These are phyloP conservation scores for Drosophila lowei DNA, from an alignment of 1,140 invertebrate genomes.

Conservation along the genomic window DNA sequence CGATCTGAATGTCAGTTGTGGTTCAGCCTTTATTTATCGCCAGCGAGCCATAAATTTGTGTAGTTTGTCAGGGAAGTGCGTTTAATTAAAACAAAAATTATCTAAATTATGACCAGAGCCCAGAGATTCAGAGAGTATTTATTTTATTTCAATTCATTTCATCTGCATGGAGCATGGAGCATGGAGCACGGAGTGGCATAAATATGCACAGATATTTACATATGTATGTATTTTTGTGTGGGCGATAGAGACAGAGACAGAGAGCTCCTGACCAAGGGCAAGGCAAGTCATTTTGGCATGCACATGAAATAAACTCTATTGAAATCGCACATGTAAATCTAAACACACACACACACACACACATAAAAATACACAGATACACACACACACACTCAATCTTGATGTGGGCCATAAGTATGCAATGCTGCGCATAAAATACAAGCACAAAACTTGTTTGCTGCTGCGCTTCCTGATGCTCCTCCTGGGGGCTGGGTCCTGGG, in stretches of 20 bases:
- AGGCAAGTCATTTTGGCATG: slow-evolving; percentile 29
- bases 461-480: slow-evolving; percentile 9
- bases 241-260: neutral
- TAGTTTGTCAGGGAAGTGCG: slow-evolving; percentile 64
- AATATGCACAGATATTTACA: slow-evolving; percentile 29
- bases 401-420: slow-evolving; percentile 63
- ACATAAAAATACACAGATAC: slow-evolving; percentile 6
- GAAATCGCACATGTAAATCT: slow-evolving; percentile 74
- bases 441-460: slow-evolving; percentile 54
- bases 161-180: slow-evolving; percentile 1
- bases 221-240: slow-evolving; percentile 17
- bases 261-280: slow-evolving; percentile 23
- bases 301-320: slow-evolving; percentile 65
- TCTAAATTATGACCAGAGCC: slow-evolving; percentile 63
- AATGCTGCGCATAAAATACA: slow-evolving; percentile 68
- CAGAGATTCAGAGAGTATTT: slow-evolving; percentile 5
- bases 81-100: slow-evolving; percentile 80
- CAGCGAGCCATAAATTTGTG: slow-evolving; percentile 61
- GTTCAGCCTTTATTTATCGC: slow-evolving; percentile 61
- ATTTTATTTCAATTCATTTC: slow-evolving; percentile 47
- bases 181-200: slow-evolving; percentile 16
- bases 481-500: too few species aligned
- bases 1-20: slow-evolving; percentile 39
- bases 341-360: slow-evolving; percentile 32
- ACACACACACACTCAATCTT: slow-evolving; percentile 39